Evolutionary conservation across 2,888 invertebrate species (phyloP).

Genomic region (Thereva unica): DNA sequence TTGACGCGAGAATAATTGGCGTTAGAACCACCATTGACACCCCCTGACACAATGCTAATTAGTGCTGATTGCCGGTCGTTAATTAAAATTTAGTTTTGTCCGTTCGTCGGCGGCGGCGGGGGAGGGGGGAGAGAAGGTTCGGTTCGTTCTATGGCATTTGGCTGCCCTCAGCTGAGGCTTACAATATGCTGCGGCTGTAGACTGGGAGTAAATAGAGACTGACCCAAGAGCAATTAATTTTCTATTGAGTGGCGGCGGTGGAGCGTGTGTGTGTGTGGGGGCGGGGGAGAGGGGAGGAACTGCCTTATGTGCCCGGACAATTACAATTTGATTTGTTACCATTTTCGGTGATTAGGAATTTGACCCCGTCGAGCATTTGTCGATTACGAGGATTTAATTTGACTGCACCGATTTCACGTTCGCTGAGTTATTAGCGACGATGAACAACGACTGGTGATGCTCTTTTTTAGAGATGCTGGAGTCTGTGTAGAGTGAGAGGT

Average conservation of each 20-base stretch:
- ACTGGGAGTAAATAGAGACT: too few species aligned
- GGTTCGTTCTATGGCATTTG: background rate
- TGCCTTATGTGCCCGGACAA: constrained; percentile 28
- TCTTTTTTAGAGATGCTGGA: too few species aligned
- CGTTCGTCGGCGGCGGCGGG: constrained; percentile 11
- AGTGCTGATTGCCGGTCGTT: constrained; percentile 37
- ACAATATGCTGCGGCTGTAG: too few species aligned
- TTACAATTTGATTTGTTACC: constrained; percentile 39
- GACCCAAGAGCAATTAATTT: background rate
- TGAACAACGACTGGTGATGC: background rate
- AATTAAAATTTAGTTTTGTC: constrained; percentile 39
- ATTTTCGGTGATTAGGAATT: constrained; percentile 37
- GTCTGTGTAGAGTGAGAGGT: too few species aligned
- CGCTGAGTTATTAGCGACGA: constrained; percentile 1
- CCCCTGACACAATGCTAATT: constrained; percentile 37
- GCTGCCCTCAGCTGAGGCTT: too few species aligned
- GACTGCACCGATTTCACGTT: constrained; percentile 19
- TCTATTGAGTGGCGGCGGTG: background rate
- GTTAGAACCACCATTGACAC: constrained; percentile 4
- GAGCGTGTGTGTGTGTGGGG: background rate
- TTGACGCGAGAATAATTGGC: constrained; percentile 24
- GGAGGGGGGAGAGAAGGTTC: background rate
- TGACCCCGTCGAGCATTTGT: constrained; percentile 11
- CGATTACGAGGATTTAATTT: constrained; percentile 28
- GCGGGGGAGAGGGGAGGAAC: too few species aligned